phyloP scores from a whole-genome alignment of 2,797 vertebrate genomes.

The Antrozous pallidus region DNA sequence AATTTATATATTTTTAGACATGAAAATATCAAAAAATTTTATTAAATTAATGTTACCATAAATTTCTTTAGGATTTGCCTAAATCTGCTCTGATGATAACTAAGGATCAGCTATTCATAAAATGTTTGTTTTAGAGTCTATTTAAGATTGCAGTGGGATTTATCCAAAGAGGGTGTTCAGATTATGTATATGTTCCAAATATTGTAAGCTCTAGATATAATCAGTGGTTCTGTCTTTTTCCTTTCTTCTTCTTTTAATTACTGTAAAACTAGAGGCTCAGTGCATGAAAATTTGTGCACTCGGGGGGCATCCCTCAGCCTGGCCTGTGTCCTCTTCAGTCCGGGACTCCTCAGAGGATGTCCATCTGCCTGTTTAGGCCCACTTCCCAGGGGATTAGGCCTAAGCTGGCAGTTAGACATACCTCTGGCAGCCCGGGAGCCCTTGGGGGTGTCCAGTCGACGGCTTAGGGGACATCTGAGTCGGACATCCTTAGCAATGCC shows the following conservation, averaged over 20 bases:
- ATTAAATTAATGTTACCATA: slow-evolving; percentile 23
- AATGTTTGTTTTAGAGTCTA: slow-evolving; percentile 14
- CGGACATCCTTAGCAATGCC: no score
- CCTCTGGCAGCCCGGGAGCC: no score
- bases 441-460: no score
- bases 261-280: background rate
- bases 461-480: no score
- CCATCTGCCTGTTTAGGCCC: no score
- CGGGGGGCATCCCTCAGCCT: no score
- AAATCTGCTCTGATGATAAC: slow-evolving; percentile 1
- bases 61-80: slow-evolving; percentile 11
- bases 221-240: background rate
- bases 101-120: background rate
- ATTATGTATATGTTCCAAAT: background rate
- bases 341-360: no score
- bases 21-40: slow-evolving; percentile 32
- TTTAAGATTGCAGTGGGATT: background rate
- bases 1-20: background rate
- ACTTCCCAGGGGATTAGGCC: no score
- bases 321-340: no score
- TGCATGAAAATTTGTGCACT: no score
- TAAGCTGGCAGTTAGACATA: no score
- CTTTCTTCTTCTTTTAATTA: slow-evolving; percentile 54
- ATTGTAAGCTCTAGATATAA: slow-evolving; percentile 4
- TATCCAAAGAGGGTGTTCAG: background rate